Conservation (phyloP, 2,888 invertebrate genomes). For the Caenorhabditis wallacei region DNA sequence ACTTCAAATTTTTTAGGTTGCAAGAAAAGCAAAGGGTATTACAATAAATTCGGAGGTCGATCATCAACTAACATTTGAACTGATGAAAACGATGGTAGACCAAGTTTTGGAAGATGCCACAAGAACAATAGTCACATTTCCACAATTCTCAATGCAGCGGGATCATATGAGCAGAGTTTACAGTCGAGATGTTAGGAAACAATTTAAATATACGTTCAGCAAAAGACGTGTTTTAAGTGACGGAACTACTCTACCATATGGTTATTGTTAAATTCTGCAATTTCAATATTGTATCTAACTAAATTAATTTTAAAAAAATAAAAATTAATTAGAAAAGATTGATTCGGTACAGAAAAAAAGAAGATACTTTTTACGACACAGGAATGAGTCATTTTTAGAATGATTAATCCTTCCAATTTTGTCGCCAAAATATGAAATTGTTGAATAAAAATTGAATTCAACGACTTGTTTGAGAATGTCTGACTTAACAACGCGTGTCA, state of each 20-base stretch:
- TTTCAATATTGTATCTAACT: neutral
- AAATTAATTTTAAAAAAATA: neutral
- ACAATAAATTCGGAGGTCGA: neutral
- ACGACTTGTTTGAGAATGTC: no score
- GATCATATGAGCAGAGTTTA: neutral
- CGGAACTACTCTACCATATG: neutral
- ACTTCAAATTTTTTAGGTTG: no score
- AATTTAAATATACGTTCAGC: neutral
- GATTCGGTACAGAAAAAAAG: no score
- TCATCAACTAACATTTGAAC: neutral
- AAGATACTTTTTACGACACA: no score
- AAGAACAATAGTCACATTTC: neutral
- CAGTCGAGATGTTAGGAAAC: neutral
- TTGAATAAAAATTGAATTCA: no score
- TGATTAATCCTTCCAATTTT: no score
- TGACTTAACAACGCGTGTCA: no score
- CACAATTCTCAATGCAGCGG: neutral
- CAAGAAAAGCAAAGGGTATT: neutral
- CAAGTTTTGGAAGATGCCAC: neutral
- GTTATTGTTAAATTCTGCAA: neutral
- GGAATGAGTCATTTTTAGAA: no score
- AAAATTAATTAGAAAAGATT: no score
- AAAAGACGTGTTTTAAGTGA: neutral
- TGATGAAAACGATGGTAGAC: neutral
- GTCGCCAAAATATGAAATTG: no score